A percentile compares a stretch with the other conserved stretches of the same genome.
These are phyloP conservation scores for Colistium nudipinnis DNA, from an alignment of 2,113 vertebrate species.

Conservation along the genomic window DNA sequence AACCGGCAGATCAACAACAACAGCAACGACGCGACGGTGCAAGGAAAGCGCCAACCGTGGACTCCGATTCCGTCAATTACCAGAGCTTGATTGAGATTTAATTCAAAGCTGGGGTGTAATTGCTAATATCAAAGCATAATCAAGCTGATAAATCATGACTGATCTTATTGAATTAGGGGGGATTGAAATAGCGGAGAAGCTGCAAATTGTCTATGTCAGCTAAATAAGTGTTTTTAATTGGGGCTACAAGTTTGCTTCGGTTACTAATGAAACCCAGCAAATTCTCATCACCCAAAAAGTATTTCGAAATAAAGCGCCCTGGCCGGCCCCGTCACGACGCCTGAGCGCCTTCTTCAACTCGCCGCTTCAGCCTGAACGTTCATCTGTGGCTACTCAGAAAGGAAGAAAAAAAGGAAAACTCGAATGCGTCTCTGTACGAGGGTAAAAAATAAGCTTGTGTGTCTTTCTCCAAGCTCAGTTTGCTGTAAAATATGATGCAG, in stretches of 20 bases:
- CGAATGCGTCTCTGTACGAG: constrained; percentile 1
- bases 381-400: constrained; percentile 16
- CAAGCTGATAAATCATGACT: constrained; percentile 85
- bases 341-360: too few relatives aligned
- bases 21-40: constrained; percentile 58
- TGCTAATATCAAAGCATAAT: constrained; percentile 87
- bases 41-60: constrained; percentile 71
- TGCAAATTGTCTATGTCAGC: constrained; percentile 83
- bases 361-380: constrained; percentile 18
- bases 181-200: constrained; percentile 83
- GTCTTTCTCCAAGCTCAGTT: not conserved
- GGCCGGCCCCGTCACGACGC: not conserved
- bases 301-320: constrained; percentile 12
- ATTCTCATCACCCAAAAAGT: constrained; percentile 41
- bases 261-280: constrained; percentile 58
- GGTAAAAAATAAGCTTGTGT: not conserved
- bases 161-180: constrained; percentile 84
- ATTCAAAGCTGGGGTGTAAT: constrained; percentile 85
- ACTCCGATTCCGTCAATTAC: constrained; percentile 83
- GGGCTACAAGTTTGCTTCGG: constrained; percentile 74
- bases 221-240: constrained; percentile 81
- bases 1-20: constrained; percentile 66
- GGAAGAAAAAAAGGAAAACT: not conserved
- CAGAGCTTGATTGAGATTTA: constrained; percentile 83
- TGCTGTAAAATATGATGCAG: constrained; percentile 57